Evolutionary conservation across 2,113 vertebrate genomes (phyloP).

Genomic region (Chroicocephalus ridibundus): DNA sequence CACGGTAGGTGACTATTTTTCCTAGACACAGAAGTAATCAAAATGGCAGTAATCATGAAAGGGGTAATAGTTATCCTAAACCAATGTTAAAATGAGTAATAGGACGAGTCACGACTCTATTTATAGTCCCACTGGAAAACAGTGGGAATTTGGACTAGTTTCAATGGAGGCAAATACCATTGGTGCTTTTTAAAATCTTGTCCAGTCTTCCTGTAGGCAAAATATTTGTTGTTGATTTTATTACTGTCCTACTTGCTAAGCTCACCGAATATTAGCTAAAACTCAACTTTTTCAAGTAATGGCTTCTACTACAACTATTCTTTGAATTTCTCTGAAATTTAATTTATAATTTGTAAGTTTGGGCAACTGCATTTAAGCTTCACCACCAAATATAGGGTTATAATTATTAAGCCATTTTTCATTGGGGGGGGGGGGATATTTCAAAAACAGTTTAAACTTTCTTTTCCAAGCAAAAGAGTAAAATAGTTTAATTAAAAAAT

Average conservation of each 20-base stretch:
- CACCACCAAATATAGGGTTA: neutral
- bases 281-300: neutral
- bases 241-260: neutral
- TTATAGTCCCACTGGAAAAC: neutral
- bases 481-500: neutral
- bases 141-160: neutral
- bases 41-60: slow-evolving; percentile 3
- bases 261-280: neutral
- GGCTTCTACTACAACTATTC: neutral
- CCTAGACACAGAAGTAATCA: neutral
- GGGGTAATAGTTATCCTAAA: neutral
- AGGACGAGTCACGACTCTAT: neutral
- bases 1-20: neutral
- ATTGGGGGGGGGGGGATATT: neutral
- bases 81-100: neutral
- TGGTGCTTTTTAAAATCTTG: neutral
- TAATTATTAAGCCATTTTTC: neutral
- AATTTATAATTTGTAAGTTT: neutral
- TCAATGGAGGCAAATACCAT: neutral
- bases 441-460: neutral
- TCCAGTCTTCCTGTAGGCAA: neutral
- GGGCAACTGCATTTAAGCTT: neutral
- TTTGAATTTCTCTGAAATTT: neutral
- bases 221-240: neutral
- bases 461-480: neutral